Percentiles rank a stretch among this genome's conserved stretches.
Conservation (phyloP, 2,113 vertebrate genomes). For the Pogona vitticeps region DNA sequence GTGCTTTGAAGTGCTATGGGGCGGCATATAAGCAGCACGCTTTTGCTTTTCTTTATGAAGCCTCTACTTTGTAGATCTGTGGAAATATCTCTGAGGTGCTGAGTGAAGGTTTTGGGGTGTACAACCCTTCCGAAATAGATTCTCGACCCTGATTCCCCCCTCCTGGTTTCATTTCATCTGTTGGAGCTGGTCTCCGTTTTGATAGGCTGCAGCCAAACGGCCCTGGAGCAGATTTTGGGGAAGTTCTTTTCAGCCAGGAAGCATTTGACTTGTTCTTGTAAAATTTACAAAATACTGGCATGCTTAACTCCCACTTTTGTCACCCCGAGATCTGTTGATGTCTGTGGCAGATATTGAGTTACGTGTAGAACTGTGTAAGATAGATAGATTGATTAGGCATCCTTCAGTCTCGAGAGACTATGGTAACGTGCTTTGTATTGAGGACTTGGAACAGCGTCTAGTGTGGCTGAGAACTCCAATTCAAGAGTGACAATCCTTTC, state of each 20-base stretch:
- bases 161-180: neutral
- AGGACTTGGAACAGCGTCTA: too few relatives aligned
- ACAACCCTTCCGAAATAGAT: neutral
- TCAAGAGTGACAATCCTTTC: too few relatives aligned
- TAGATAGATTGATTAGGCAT: neutral
- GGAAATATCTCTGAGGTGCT: neutral
- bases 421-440: too few relatives aligned
- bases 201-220: neutral
- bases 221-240: neutral
- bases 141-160: neutral
- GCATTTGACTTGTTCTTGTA: neutral
- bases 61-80: conserved; percentile 13
- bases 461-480: too few relatives aligned
- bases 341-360: neutral
- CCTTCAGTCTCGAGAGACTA: too few relatives aligned
- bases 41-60: too few relatives aligned
- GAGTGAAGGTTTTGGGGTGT: neutral
- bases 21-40: too few relatives aligned
- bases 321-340: neutral
- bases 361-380: neutral
- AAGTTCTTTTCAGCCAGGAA: neutral
- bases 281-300: neutral
- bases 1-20: too few relatives aligned
- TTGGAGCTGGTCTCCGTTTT: neutral
- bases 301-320: too few relatives aligned